These are phyloP conservation scores for Pterostichus niger DNA, from an alignment of 2,888 invertebrate genomes.

Conservation along the genomic window DNA sequence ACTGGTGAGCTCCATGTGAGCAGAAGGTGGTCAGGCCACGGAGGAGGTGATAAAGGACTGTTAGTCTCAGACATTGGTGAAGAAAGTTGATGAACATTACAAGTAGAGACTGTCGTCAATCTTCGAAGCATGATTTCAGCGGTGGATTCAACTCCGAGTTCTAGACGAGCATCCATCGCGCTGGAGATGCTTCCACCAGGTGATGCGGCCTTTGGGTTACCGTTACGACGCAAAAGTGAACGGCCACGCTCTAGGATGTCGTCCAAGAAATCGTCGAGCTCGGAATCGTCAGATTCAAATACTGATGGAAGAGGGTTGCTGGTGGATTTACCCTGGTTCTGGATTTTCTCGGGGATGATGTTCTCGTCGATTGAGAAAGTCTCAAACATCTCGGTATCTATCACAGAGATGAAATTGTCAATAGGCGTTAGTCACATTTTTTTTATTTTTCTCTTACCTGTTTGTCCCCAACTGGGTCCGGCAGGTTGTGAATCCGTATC, in stretches of 20 bases:
- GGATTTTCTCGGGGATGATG: conserved; percentile 69
- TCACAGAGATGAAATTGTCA: neutral
- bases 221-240: conserved; percentile 77
- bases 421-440: too few species aligned
- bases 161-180: conserved; percentile 88
- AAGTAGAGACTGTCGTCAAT: conserved; percentile 79
- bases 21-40: conserved; percentile 77
- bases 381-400: conserved; percentile 70
- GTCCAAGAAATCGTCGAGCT: conserved; percentile 88
- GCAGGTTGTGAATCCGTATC: conserved; percentile 73
- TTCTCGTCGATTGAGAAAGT: conserved; percentile 72
- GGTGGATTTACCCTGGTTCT: conserved; percentile 72
- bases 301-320: conserved; percentile 82
- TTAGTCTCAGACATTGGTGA: conserved; percentile 75
- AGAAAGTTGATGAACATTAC: conserved; percentile 73
- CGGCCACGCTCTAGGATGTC: conserved; percentile 82
- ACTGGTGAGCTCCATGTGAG: neutral
- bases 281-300: conserved; percentile 90
- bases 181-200: conserved; percentile 80
- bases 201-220: conserved; percentile 58
- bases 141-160: conserved; percentile 87
- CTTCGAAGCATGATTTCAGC: conserved; percentile 88
- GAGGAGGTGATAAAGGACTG: conserved; percentile 75
- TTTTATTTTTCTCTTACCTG: conserved; percentile 69
- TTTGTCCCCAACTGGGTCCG: conserved; percentile 73